Percentiles rank a stretch among this genome's conserved stretches.
Conservation (phyloP, 2,888 invertebrate genomes). For the Anodontia alba region DNA sequence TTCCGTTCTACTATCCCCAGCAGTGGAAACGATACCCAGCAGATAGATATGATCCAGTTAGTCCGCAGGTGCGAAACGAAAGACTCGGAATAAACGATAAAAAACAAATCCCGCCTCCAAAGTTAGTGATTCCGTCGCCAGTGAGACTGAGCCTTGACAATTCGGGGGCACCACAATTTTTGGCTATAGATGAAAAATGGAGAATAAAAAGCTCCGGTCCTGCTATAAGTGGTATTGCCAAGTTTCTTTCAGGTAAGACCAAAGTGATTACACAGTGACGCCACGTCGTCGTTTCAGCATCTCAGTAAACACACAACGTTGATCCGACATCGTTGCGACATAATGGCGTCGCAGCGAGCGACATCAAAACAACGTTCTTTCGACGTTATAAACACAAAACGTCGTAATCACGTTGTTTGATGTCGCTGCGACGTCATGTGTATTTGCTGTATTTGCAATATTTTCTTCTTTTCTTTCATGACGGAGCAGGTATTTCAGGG, state of each 20-base stretch:
- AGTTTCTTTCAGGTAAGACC: conserved; percentile 1
- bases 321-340: no score
- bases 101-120: neutral
- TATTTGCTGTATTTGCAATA: no score
- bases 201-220: neutral
- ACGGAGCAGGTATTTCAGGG: no score
- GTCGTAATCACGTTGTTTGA: no score
- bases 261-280: no score
- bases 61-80: conserved; percentile 19
- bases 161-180: neutral
- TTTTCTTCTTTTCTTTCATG: no score
- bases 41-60: conserved; percentile 31
- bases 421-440: no score
- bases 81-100: neutral
- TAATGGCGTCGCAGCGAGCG: no score
- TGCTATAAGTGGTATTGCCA: conserved; percentile 43
- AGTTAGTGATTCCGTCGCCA: conserved; percentile 1
- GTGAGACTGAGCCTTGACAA: neutral
- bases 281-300: no score
- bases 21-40: conserved; percentile 35
- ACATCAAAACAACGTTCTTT: no score
- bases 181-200: neutral
- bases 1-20: conserved; percentile 24
- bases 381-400: no score
- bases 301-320: no score